These are phyloP conservation scores for Danio choprae DNA, from an alignment of 2,797 vertebrate genomes.

Conservation along the genomic window DNA sequence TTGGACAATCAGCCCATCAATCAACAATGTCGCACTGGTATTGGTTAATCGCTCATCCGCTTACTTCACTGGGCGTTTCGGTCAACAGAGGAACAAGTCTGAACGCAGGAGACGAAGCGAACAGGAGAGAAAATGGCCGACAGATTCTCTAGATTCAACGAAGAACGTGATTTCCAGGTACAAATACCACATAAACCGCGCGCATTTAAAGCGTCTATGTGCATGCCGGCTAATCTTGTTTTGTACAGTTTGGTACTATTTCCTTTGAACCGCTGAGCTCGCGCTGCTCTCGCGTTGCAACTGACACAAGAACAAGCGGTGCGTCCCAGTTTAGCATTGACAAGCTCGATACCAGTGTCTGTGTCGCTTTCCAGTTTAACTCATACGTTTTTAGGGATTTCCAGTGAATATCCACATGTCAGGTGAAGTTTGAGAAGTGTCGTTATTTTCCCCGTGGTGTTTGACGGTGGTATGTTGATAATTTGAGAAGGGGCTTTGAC, in stretches of 20 bases:
- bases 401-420: not conserved
- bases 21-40: constrained; percentile 38
- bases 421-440: not conserved
- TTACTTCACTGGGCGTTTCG: constrained; percentile 60
- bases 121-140: constrained; percentile 94
- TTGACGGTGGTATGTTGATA: not conserved
- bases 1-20: constrained; percentile 51
- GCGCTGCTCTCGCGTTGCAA: not conserved
- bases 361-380: constrained; percentile 9
- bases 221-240: not conserved
- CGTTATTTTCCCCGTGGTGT: not conserved
- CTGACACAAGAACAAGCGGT: constrained; percentile 1
- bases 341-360: constrained; percentile 6
- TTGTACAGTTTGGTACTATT: not conserved
- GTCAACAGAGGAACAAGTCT: constrained; percentile 65
- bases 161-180: constrained; percentile 99
- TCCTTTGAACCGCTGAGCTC: not conserved
- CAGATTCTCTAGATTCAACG: constrained; percentile 98
- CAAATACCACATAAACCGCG: not conserved
- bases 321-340: constrained; percentile 32
- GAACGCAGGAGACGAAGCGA: constrained; percentile 64
- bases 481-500: constrained; percentile 7
- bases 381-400: constrained; percentile 10
- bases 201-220: not conserved
- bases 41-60: constrained; percentile 51